Conservation (phyloP, 2,888 invertebrate species). For the Allolobophora icterica region DNA sequence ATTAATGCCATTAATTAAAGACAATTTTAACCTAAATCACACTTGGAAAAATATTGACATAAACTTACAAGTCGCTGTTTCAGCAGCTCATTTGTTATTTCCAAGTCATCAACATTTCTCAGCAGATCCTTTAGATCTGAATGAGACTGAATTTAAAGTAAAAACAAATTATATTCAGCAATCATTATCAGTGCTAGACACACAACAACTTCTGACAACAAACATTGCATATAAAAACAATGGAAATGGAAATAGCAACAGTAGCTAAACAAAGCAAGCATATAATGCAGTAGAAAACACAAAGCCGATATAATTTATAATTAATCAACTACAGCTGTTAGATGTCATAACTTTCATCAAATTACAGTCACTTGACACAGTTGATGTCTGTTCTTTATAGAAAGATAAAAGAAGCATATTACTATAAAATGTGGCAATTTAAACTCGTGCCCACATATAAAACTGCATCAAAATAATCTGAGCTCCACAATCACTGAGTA, state of each 20-base stretch:
- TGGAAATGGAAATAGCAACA: neutral
- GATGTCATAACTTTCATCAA: neutral
- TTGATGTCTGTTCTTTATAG: too few relatives aligned
- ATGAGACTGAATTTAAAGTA: neutral
- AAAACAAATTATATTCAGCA: neutral
- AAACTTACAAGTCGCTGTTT: constrained; percentile 29
- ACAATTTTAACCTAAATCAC: too few relatives aligned
- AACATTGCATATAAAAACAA: neutral
- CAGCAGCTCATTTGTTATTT: constrained; percentile 30
- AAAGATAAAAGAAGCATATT: too few relatives aligned
- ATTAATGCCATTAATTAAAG: too few relatives aligned
- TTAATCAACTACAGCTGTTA: neutral
- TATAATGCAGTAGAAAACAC: too few relatives aligned
- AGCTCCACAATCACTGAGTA: too few relatives aligned
- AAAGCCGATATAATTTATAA: neutral
- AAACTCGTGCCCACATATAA: too few relatives aligned
- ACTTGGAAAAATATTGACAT: neutral
- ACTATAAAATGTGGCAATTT: too few relatives aligned
- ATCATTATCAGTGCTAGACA: neutral
- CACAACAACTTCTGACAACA: neutral
- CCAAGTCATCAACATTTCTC: constrained; percentile 32
- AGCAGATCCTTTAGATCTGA: constrained; percentile 26
- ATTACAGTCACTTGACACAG: too few relatives aligned
- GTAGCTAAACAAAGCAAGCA: neutral
- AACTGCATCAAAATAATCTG: too few relatives aligned